Percentiles rank a stretch among this genome's conserved stretches.
Conservation (phyloP, 2,888 invertebrate genomes). For the Conchocele bisecta region DNA sequence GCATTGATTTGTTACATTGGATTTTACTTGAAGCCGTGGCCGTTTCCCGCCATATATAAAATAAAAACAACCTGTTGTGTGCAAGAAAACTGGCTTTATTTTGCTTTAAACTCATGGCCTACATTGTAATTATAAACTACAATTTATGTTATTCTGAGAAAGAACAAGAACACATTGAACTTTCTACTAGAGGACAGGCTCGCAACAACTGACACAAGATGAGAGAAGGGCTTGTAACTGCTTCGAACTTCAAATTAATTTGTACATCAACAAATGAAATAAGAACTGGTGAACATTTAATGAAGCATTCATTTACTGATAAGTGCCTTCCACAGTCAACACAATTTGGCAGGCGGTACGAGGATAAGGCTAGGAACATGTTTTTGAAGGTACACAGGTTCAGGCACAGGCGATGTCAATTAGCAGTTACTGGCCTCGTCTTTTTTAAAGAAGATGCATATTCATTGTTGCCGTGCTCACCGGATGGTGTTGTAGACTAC, state of each 20-base stretch:
- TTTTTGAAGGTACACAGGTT: constrained; percentile 13
- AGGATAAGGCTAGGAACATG: constrained; percentile 9
- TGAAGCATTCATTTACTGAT: not conserved
- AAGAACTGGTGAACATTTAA: not conserved
- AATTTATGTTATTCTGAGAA: no score
- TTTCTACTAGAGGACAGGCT: not conserved
- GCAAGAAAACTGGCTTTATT: no score
- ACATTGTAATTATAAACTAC: no score
- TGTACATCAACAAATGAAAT: not conserved
- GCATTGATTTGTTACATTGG: no score
- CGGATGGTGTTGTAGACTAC: constrained; percentile 10
- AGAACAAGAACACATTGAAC: no score
- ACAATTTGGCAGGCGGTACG: not conserved
- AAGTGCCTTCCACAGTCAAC: not conserved
- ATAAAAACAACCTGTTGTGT: no score
- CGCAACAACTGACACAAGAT: constrained; percentile 18
- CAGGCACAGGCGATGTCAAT: constrained; percentile 11
- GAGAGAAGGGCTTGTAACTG: constrained; percentile 7
- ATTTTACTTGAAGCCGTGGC: no score
- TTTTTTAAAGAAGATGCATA: not conserved
- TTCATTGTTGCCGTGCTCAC: not conserved
- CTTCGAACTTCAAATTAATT: not conserved
- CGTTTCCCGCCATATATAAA: no score
- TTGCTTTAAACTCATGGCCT: no score
- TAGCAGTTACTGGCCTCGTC: constrained; percentile 4